phyloP scores from a whole-genome alignment of 2,113 vertebrate genomes.

The Aepyceros melampus region DNA sequence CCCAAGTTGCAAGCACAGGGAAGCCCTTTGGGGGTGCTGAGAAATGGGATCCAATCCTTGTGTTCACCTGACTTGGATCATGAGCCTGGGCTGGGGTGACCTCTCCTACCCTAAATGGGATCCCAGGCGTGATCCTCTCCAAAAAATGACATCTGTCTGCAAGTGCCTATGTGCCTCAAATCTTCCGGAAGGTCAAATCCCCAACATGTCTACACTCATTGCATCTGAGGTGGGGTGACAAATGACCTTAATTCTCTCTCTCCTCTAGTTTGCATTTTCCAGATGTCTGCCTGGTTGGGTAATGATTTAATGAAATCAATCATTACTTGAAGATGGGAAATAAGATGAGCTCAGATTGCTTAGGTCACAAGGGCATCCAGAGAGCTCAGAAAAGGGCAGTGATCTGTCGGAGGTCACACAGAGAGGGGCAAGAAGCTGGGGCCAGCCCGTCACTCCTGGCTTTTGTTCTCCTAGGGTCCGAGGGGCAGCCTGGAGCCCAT shows the following conservation, averaged over 20 bases:
- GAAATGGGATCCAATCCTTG: background rate
- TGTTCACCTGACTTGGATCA: background rate
- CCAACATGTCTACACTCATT: background rate
- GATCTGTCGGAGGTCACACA: background rate
- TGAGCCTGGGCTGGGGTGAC: background rate
- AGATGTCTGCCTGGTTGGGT: background rate
- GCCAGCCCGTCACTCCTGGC: background rate
- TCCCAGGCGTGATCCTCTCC: background rate
- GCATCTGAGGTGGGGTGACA: background rate
- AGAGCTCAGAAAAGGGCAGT: background rate
- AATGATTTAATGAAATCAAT: background rate
- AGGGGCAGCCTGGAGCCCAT: background rate
- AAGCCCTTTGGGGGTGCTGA: background rate
- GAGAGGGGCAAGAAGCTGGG: too few species aligned
- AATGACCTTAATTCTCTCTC: background rate
- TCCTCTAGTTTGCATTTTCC: constrained; percentile 11
- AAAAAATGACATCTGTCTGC: background rate
- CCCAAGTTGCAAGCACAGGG: background rate
- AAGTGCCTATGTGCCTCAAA: background rate
- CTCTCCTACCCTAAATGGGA: background rate
- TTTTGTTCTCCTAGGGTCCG: background rate
- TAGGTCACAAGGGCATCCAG: background rate
- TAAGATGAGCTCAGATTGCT: background rate
- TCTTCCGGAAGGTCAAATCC: background rate
- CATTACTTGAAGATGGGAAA: background rate